Evolutionary conservation across 2,888 invertebrate species (phyloP).

Genomic region (Euphydryas editha): DNA sequence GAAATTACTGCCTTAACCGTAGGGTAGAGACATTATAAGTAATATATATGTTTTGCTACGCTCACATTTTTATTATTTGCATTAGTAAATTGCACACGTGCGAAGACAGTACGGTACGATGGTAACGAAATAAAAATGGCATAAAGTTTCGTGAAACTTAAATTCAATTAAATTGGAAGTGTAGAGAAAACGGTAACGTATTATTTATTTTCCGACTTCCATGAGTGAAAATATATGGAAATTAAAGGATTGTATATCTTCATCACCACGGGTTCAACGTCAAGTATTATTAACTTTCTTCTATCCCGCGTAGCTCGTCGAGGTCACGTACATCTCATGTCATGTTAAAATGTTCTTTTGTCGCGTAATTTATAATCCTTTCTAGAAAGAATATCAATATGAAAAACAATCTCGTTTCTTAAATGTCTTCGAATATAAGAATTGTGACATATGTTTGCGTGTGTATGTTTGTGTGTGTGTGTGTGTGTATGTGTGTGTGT

Average conservation of each 20-base stretch:
- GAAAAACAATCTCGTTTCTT: constrained; percentile 2
- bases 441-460: background rate
- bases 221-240: background rate
- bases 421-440: background rate
- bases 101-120: too few relatives aligned
- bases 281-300: constrained; percentile 12
- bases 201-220: background rate
- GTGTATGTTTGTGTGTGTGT: background rate
- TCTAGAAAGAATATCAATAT: constrained; percentile 16
- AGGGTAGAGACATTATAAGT: too few relatives aligned
- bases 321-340: constrained; percentile 10
- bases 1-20: too few relatives aligned
- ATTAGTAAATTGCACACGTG: too few relatives aligned
- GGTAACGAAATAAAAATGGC: background rate
- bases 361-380: constrained; percentile 14
- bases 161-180: background rate
- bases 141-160: background rate
- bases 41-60: too few relatives aligned
- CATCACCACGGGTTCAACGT: constrained; percentile 9
- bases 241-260: constrained; percentile 8
- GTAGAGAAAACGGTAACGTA: background rate
- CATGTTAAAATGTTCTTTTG: constrained; percentile 19
- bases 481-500: background rate
- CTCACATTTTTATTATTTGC: too few relatives aligned
- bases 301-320: constrained; percentile 3